Evolutionary conservation across 2,797 vertebrate species (phyloP).

Genomic region (Lagorchestes hirsutus): DNA sequence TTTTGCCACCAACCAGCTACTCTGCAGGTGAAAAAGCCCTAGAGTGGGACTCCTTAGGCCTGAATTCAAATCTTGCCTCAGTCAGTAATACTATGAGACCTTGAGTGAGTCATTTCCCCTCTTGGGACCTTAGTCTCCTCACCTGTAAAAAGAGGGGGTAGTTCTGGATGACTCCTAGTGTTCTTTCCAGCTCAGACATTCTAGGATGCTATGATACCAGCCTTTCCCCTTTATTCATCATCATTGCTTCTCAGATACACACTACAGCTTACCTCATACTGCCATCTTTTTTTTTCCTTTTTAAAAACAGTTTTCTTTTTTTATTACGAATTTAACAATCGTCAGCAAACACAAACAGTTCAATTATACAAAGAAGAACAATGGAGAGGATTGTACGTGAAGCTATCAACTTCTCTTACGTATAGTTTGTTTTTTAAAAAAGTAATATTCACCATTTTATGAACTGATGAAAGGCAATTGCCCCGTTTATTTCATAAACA

Average conservation of each 20-base stretch:
- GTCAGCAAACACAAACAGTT: neutral
- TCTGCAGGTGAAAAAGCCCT: neutral
- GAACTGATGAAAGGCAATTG: neutral
- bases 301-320: neutral
- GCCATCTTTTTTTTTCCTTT: neutral
- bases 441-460: neutral
- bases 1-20: neutral
- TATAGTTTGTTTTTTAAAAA: neutral
- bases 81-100: neutral
- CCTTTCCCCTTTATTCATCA: neutral
- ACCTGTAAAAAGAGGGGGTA: neutral
- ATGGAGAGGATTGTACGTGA: neutral
- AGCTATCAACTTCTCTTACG: neutral
- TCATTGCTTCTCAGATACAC: neutral
- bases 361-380: neutral
- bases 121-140: neutral
- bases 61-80: neutral
- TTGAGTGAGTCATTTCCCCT: neutral
- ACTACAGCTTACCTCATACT: neutral
- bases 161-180: too few relatives aligned
- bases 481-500: neutral
- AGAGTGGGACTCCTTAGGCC: neutral
- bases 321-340: neutral
- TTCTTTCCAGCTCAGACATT: neutral
- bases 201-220: neutral